Conservation (phyloP, 2,888 invertebrate species). For the Chrysodeixis includens region DNA sequence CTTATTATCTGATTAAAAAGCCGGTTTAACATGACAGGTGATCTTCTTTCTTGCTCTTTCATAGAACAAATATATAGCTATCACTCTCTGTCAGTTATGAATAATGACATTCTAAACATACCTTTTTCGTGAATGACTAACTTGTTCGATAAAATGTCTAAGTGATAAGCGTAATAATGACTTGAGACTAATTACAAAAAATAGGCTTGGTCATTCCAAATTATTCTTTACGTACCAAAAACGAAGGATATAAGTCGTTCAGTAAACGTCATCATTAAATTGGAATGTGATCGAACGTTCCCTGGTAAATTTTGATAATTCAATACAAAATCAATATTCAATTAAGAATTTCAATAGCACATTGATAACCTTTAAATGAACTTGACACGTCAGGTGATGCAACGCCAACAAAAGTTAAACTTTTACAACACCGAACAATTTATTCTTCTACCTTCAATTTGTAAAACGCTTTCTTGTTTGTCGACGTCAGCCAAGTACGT, state of each 20-base stretch:
- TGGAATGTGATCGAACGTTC: slow-evolving; percentile 30
- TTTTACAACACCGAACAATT: background rate
- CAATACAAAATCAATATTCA: slow-evolving; percentile 19
- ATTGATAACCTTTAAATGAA: slow-evolving; percentile 34
- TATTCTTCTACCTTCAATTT: slow-evolving; percentile 8
- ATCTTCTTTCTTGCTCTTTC: slow-evolving; percentile 32
- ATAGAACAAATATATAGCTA: slow-evolving; percentile 26
- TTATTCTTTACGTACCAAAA: slow-evolving; percentile 42
- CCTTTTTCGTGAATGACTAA: slow-evolving; percentile 53
- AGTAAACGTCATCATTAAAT: slow-evolving; percentile 31
- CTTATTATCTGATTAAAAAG: slow-evolving; percentile 67
- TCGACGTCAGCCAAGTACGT: slow-evolving; percentile 37
- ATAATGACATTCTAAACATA: slow-evolving; percentile 50
- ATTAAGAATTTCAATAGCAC: slow-evolving; percentile 24
- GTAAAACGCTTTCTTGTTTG: slow-evolving; percentile 29
- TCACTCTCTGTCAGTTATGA: slow-evolving; percentile 37
- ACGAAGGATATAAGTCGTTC: slow-evolving; percentile 40
- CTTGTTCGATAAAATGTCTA: slow-evolving; percentile 44
- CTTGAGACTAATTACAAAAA: slow-evolving; percentile 32
- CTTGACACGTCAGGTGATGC: slow-evolving; percentile 26
- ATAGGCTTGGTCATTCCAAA: slow-evolving; percentile 30
- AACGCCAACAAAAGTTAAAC: slow-evolving; percentile 19
- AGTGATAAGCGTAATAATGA: slow-evolving; percentile 44
- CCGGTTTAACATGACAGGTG: slow-evolving; percentile 53
- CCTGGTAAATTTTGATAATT: slow-evolving; percentile 29